Percentiles rank a stretch among this genome's conserved stretches.
Conservation (phyloP, 2,113 vertebrate species). For the Cacatua alba region DNA sequence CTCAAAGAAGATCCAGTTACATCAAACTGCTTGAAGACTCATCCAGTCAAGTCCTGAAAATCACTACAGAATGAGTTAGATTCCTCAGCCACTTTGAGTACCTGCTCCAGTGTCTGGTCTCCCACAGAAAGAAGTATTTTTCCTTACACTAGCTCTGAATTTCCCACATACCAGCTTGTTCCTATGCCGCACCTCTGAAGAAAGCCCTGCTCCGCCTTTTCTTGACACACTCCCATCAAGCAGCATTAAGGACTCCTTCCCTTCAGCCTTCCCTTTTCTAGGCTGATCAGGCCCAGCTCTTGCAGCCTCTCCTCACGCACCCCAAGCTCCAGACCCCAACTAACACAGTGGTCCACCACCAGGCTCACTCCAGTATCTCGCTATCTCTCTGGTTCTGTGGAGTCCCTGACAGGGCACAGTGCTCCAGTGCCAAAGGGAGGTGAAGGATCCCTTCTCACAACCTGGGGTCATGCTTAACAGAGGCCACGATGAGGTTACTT, state of each 20-base stretch:
- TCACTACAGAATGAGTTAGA: accelerated
- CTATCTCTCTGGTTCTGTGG: too few relatives aligned
- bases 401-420: background rate
- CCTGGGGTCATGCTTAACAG: background rate
- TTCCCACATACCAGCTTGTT: background rate
- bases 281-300: background rate
- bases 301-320: background rate
- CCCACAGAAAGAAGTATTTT: background rate
- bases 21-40: background rate
- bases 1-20: background rate
- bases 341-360: too few relatives aligned
- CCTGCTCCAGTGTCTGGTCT: too few relatives aligned
- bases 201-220: background rate
- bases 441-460: background rate
- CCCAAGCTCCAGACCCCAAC: background rate
- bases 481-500: background rate
- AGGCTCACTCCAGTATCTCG: background rate
- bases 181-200: background rate
- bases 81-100: background rate
- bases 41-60: background rate
- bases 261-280: background rate
- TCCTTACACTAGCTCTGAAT: background rate
- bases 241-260: background rate
- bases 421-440: background rate
- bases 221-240: background rate